Base-by-base conservation (phyloP, 2,113 vertebrate species). In the Nymphicus hollandicus region DNA sequence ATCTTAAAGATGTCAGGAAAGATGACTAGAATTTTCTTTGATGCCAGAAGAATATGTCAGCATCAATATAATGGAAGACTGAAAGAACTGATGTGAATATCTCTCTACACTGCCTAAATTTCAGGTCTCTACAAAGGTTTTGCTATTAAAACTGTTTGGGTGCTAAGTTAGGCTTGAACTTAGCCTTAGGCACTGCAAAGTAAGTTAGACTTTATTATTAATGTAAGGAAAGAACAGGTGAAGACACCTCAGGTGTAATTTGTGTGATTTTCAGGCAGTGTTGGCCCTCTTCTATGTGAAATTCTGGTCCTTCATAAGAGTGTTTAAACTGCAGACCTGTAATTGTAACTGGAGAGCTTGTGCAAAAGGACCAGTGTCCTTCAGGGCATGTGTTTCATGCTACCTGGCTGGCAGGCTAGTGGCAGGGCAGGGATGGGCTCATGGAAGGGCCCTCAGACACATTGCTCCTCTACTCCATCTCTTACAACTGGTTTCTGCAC, bases 1-100 rank as follows among this genome's bases (percentile, higher is more conserved):
- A 89, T 92, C 81, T 89, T 81, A 28, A 64, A 93, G 73, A 76
- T 68, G 89, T 68, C 91, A 92, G 61, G 56, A 68, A 55, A 86
- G 88, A 50, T 84, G 49, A 66, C 44, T 72, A 74, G 85, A 44
- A 37, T 76, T 82, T 87, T 65, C 63, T 76, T 91, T 85, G 58
- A 76, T 86, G 56, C 58, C 56, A 56, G 73, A 56, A 47, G 29
- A 46, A 31, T 7, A 35, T 24, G 16, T 56, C 68, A 74, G 24
- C 70, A 87, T 41, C 27, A 9, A 2, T 87, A 13, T 3, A 11
- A 31, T 43, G 33, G 87, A 46, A 52, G 10, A 71, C 43, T 31
- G 77, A 65, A 43, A 66, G 69, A 84, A 64, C 23, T 16, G 81
- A 44, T 66, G 44, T 74, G 81, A 91, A 50, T 18, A 84, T 33